Base-by-base conservation (phyloP, 2,113 vertebrate species). In the Corythornis madagascariensis region DNA sequence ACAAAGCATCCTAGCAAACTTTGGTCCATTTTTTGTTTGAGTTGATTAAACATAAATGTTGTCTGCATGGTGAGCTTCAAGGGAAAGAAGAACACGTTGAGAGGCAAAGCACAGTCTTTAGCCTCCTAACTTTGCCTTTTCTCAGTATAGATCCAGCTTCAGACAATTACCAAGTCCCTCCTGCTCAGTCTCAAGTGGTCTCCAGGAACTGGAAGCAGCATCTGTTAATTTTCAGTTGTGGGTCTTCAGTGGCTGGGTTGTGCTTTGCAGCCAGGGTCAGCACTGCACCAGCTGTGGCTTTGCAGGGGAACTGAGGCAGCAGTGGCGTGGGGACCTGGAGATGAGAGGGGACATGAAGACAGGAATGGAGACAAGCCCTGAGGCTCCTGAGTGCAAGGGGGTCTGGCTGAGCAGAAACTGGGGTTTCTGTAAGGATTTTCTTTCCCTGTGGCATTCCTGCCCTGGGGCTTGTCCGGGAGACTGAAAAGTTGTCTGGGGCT, bases 1-100 rank as follows among this genome's bases (percentile, higher is more conserved):
- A 26, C 0, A 0, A 87, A 31, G 24, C 14, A 16, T 42, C 11
- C n/a, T 55, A 50, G 45, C 59, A 73, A 61, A 55, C 1, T 45
- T 69, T 33, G 28, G 26, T 43, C 57, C 5, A 2, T 22, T 59
- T 85, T 81, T 72, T 67, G 8, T 21, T 85, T 87, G 10, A n/a
- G 45, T 9, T 66, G 50, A 59, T 73, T 61, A 43, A 83, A 24
- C 11, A 9, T 0, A 52, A 66, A 87, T 56, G 52, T 43, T 21
- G 40, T 29, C 42, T 20, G 16, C 55, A 5, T 5, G 6, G 28
- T 56, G 31, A 13, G 16, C 38, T 88, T 83, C 76, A 31, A 21
- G 50, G 63, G 35, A 18, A 17, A 11, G 17, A 29, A 77, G 5
- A 73, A 31, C 24, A 16, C 20, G 35, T 1, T 42, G 66, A 79